Evolutionary conservation across 2,797 vertebrate genomes (phyloP).

Genomic region (Eremophila alpestris): DNA sequence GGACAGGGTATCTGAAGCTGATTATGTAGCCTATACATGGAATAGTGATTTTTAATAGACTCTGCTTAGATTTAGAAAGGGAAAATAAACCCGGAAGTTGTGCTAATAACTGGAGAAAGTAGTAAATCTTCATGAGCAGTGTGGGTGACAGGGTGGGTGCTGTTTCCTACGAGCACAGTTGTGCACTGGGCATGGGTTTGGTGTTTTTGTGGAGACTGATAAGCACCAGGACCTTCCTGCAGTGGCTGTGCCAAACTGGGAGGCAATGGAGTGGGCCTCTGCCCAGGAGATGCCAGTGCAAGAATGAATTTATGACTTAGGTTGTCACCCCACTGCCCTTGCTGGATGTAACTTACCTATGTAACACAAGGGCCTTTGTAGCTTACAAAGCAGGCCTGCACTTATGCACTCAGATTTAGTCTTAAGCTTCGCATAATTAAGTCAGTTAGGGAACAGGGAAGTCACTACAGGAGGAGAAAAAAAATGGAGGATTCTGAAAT

Average conservation of each 20-base stretch:
- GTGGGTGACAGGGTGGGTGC: not conserved
- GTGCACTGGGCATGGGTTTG: not conserved
- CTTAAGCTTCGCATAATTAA: not conserved
- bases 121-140: not conserved
- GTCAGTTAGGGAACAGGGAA: not conserved
- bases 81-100: not conserved
- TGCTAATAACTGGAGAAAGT: not conserved
- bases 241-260: not conserved
- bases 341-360: not conserved
- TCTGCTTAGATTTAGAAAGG: not conserved
- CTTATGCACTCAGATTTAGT: not conserved
- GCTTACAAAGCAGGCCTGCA: not conserved
- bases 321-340: not conserved
- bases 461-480: not conserved
- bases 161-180: not conserved
- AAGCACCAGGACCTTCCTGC: not conserved
- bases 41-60: not conserved
- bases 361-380: not conserved
- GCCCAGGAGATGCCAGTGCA: not conserved
- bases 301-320: not conserved
- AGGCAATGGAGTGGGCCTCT: not conserved
- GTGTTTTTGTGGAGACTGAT: not conserved
- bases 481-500: not conserved
- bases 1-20: not conserved
- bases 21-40: not conserved